Base-by-base conservation (phyloP, 1,140 invertebrate genomes). In the Pseudomyrmex concolor region DNA sequence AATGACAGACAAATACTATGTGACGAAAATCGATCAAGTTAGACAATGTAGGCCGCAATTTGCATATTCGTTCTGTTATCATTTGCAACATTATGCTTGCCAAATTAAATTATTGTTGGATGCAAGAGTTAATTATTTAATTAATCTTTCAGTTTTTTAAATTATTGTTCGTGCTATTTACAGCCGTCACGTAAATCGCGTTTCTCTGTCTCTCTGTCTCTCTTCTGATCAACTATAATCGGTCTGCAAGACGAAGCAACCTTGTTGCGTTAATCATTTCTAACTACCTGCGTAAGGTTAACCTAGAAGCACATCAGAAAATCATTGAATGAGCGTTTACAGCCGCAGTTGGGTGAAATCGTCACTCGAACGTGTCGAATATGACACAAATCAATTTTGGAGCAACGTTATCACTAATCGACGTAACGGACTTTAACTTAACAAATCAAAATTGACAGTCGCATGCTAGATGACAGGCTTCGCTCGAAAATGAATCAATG, bases 371-470 rank as follows among this genome's bases (percentile, higher is more conserved):
- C 12, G 3, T n/a, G 1, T 13, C 10, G 1, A n/a, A 22, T 3
- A 1, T n/a, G 12, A 63, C 22, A 22, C 8, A 12, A 19, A 43
- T 51, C n/a, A 13, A 51, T 10, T 17, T 25, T 12, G 7, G 25
- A 19, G 60, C 25, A 15, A 66, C 19, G 13, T 22, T 62, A 13
- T 63, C 57, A 13, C 15, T 13, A 34, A 19, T 22, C 57, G 13
- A 50, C 17, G 54, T 9, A n/a, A 51, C 43, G 19, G 17, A 15
- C 22, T 51, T 63, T 34, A 25, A 67, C 22, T 22, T 8, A 77
- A 54, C 73, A 77, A 5, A 0, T 34, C 34, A 34, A 34, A 34
- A 67, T 77, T 77, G 73, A 77, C 73, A 77, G 73, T 67, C 48
- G 48, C 48, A 17, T 43, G 62, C 62, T 7, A 55, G n/a, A 22